Conservation (phyloP, 64 coral and sea anemone genomes). For the Hydrozoanthus tunicans region DNA sequence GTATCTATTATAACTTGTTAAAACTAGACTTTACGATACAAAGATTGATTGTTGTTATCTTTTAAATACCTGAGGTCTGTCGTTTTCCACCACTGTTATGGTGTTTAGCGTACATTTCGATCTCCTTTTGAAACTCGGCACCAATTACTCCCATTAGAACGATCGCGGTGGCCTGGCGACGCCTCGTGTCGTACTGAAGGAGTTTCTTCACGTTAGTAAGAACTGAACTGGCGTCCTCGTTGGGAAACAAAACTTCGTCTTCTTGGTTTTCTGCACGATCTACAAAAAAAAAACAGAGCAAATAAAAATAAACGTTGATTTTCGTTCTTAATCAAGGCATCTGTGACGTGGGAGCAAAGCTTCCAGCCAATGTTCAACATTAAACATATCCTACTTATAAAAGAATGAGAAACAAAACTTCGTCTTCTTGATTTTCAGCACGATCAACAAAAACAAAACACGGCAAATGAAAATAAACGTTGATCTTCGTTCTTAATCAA, state of each 20-base stretch:
- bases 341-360: too few species aligned
- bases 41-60: neutral
- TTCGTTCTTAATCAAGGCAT: too few species aligned
- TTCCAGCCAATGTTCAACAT: too few species aligned
- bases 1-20: too few species aligned
- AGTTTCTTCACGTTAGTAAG: constrained; percentile 96
- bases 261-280: constrained; percentile 62
- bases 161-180: constrained; percentile 97
- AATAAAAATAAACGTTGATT: neutral
- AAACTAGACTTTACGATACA: too few species aligned
- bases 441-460: too few species aligned
- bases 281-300: neutral
- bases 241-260: constrained; percentile 87
- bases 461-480: too few species aligned
- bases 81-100: constrained; percentile 6
- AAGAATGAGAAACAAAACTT: constrained; percentile 46
- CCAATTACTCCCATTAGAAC: constrained; percentile 98
- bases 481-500: too few species aligned
- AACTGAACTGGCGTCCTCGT: constrained; percentile 82
- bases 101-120: constrained; percentile 72
- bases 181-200: constrained; percentile 92
- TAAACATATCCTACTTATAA: too few species aligned
- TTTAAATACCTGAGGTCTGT: constrained; percentile 30
- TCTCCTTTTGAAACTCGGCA: constrained; percentile 92
- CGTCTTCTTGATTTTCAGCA: too few species aligned